These are phyloP conservation scores for Actinia equina DNA, from an alignment of 64 coral and sea anemone species.

Conservation along the genomic window DNA sequence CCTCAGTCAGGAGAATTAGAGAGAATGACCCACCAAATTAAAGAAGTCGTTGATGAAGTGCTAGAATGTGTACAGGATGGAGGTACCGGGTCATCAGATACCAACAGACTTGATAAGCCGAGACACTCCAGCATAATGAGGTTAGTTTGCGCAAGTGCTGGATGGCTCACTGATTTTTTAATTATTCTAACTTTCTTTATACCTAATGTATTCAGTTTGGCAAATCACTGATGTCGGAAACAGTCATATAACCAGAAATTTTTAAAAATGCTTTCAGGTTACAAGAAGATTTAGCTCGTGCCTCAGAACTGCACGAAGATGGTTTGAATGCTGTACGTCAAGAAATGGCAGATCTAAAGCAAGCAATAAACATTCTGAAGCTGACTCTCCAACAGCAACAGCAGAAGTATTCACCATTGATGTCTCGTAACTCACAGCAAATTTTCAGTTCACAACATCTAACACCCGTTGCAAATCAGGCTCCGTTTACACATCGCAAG, in stretches of 20 bases:
- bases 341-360: not conserved
- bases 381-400: not conserved
- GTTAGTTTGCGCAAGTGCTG: not conserved
- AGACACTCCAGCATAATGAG: not conserved
- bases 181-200: not conserved
- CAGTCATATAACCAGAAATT: not conserved
- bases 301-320: not conserved
- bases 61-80: conserved; percentile 37
- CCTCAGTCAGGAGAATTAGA: conserved; percentile 63
- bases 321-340: not conserved
- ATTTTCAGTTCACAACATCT: not conserved
- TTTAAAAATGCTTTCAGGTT: not conserved
- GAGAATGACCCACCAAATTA: conserved; percentile 89
- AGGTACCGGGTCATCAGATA: not conserved
- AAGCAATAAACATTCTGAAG: not conserved
- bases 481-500: conserved; percentile 48
- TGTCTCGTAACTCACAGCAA: not conserved
- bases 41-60: conserved; percentile 83
- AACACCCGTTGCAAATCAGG: conserved; percentile 16
- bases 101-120: not conserved
- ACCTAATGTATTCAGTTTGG: too few relatives aligned
- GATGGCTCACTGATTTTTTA: too few relatives aligned
- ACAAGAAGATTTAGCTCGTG: not conserved
- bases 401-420: not conserved
- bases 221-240: too few relatives aligned